These are phyloP conservation scores for Pseudotriccus pelzelni DNA, from an alignment of 2,797 vertebrate genomes.

Conservation along the genomic window DNA sequence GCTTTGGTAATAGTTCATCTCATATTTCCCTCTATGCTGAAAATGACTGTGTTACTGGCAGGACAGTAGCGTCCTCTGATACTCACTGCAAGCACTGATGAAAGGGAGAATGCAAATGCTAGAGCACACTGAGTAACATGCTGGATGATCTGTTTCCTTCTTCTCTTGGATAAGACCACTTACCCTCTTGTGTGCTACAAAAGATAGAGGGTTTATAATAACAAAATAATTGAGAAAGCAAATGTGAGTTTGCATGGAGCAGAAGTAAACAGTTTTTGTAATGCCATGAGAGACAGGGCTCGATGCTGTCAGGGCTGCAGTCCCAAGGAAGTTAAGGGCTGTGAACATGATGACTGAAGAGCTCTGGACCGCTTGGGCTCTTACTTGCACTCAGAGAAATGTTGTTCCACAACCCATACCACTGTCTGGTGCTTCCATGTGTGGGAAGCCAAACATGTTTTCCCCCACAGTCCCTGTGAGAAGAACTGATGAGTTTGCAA, in stretches of 20 bases:
- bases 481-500: background rate
- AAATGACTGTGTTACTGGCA: background rate
- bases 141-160: background rate
- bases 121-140: background rate
- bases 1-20: constrained; percentile 12
- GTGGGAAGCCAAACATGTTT: background rate
- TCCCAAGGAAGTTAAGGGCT: constrained; percentile 1
- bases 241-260: background rate
- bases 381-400: background rate
- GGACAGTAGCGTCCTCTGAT: background rate
- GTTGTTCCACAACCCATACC: background rate
- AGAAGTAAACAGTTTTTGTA: constrained; percentile 23
- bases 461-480: background rate
- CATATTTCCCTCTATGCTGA: background rate
- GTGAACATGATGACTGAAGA: background rate
- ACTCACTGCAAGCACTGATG: background rate
- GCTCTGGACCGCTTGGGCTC: background rate
- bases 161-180: constrained; percentile 1
- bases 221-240: background rate
- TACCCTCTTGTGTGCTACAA: constrained; percentile 28
- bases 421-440: background rate
- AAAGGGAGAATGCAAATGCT: background rate
- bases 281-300: background rate
- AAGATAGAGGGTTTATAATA: constrained; percentile 43
- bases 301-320: background rate